These are phyloP conservation scores for Brachyhypopomus occidentalis DNA, from an alignment of 2,113 vertebrate species.

Conservation along the genomic window DNA sequence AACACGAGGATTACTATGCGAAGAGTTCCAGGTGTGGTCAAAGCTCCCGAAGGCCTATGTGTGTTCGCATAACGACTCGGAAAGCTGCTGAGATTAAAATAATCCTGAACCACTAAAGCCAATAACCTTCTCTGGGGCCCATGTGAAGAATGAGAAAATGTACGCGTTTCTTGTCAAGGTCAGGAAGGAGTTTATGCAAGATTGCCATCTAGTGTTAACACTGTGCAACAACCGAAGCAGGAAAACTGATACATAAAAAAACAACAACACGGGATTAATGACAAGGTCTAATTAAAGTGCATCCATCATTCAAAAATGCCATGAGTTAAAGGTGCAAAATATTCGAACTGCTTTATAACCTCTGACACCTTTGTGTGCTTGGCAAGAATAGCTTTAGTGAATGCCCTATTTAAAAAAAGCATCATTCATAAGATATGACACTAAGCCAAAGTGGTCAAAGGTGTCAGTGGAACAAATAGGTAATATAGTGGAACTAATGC, in stretches of 20 bases:
- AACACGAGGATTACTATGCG: neutral
- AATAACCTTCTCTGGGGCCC: neutral
- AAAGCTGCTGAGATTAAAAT: neutral
- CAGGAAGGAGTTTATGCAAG: slow-evolving; percentile 19
- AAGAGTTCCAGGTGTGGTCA: neutral
- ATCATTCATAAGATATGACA: slow-evolving; percentile 43
- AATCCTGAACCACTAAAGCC: slow-evolving; percentile 7
- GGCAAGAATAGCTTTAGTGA: slow-evolving; percentile 1
- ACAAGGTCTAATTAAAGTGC: slow-evolving; percentile 19
- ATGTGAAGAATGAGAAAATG: neutral
- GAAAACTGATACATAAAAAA: neutral
- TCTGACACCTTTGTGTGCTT: slow-evolving; percentile 32
- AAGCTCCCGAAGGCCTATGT: neutral
- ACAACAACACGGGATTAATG: slow-evolving; percentile 18
- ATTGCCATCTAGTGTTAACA: slow-evolving; percentile 49
- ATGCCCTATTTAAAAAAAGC: slow-evolving; percentile 22
- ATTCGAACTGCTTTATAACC: slow-evolving; percentile 35
- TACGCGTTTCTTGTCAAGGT: neutral
- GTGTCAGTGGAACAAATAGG: slow-evolving; percentile 52
- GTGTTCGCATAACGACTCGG: neutral
- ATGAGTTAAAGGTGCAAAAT: neutral
- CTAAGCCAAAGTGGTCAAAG: slow-evolving; percentile 45
- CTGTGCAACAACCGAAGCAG: neutral
- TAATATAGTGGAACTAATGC: slow-evolving; percentile 56
- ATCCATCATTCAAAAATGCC: slow-evolving; percentile 25